These are phyloP conservation scores for Darevskia mixta DNA, from an alignment of 2,797 vertebrate species.

Conservation along the genomic window DNA sequence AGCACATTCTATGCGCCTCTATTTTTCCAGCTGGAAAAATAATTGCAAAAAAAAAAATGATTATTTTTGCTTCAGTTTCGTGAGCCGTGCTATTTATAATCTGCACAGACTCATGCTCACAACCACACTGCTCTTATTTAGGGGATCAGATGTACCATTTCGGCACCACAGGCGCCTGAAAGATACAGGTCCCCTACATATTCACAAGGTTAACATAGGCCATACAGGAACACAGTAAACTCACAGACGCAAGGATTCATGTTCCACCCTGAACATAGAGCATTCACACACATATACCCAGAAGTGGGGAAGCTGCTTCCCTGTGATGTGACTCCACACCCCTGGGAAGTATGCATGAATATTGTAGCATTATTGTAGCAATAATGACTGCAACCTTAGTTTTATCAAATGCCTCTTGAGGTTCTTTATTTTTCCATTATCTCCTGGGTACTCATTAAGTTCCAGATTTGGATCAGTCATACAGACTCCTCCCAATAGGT, in stretches of 20 bases:
- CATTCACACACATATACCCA: background rate
- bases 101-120: background rate
- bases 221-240: background rate
- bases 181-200: background rate
- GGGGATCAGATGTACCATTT: background rate
- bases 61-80: constrained; percentile 12
- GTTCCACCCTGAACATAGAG: background rate
- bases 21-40: constrained; percentile 20
- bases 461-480: background rate
- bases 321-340: background rate
- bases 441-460: background rate
- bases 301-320: background rate
- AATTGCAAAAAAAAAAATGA: background rate
- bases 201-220: background rate
- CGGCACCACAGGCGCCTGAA: background rate
- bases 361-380: background rate
- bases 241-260: background rate
- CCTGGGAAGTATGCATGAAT: background rate
- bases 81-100: background rate
- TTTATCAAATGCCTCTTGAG: constrained; percentile 28
- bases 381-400: constrained; percentile 25
- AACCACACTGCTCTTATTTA: background rate
- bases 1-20: background rate
- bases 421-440: background rate
- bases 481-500: constrained; percentile 14